Percentiles rank a stretch among this genome's conserved stretches.
phyloP scores from a whole-genome alignment of 2,797 vertebrate genomes.

The Cirrhinus molitorella region DNA sequence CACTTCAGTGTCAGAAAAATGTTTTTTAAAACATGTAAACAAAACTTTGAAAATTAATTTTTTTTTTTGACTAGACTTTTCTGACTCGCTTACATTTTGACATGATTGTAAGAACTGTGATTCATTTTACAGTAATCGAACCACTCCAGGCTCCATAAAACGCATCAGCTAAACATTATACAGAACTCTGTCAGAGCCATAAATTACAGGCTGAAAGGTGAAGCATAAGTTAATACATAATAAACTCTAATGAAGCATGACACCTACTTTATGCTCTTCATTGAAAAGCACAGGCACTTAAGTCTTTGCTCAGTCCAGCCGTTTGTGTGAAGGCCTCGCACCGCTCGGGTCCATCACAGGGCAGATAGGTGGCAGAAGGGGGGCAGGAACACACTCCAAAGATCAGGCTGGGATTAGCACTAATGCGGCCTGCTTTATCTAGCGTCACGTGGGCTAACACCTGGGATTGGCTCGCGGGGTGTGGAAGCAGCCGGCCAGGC shows the following conservation, averaged over 20 bases:
- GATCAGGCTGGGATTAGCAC: conserved; percentile 82
- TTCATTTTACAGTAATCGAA: background rate
- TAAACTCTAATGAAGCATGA: conserved; percentile 22
- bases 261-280: conserved; percentile 19
- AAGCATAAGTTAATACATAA: conserved; percentile 2
- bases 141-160: background rate
- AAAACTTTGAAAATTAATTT: too few relatives aligned
- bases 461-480: conserved; percentile 74
- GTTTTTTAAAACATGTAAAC: too few relatives aligned
- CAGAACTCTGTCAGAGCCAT: conserved; percentile 11
- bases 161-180: background rate
- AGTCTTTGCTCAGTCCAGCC: background rate
- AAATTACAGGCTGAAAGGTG: background rate
- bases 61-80: background rate
- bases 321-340: conserved; percentile 3
- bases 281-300: conserved; percentile 17
- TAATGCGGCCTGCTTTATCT: conserved; percentile 83
- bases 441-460: conserved; percentile 81
- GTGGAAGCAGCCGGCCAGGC: conserved; percentile 55
- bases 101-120: background rate
- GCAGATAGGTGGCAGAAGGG: conserved; percentile 66
- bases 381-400: conserved; percentile 78
- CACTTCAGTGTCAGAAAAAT: background rate
- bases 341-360: conserved; percentile 23
- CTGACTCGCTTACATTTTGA: background rate